Evolutionary conservation across 1,140 invertebrate genomes (phyloP).

Genomic region (Listronotus bonariensis): DNA sequence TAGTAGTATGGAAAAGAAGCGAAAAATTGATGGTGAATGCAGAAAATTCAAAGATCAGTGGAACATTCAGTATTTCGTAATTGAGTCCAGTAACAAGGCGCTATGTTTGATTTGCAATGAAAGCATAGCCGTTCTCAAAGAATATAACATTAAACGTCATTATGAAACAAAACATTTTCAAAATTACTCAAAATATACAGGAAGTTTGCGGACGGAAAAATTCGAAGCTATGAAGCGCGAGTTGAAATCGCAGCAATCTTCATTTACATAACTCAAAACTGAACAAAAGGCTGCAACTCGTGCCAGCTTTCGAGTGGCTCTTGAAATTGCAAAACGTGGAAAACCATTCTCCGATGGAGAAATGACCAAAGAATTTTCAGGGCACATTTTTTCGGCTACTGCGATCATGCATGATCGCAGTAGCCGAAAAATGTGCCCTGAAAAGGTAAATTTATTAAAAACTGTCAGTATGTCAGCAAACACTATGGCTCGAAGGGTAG

Average conservation of each 20-base stretch:
- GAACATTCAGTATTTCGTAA: no score
- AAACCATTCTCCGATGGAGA: slow-evolving; percentile 50
- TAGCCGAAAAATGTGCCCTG: slow-evolving; percentile 46
- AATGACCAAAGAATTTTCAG: slow-evolving; percentile 49
- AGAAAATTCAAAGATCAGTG: no score
- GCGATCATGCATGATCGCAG: neutral
- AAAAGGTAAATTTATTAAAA: slow-evolving; percentile 42
- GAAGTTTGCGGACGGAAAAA: slow-evolving; percentile 34
- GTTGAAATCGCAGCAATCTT: slow-evolving; percentile 20
- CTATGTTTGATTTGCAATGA: slow-evolving; percentile 40
- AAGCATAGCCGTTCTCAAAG: slow-evolving; percentile 38
- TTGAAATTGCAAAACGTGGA: slow-evolving; percentile 45
- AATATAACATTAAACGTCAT: slow-evolving; percentile 38
- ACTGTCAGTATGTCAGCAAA: slow-evolving; percentile 45
- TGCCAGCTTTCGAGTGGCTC: slow-evolving; percentile 43
- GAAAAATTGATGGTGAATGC: no score
- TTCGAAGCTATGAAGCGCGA: slow-evolving; percentile 5
- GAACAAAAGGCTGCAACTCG: slow-evolving; percentile 15
- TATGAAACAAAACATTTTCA: slow-evolving; percentile 37
- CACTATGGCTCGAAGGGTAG: slow-evolving; percentile 8
- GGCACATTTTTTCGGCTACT: no score
- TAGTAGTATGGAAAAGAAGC: no score
- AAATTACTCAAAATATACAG: slow-evolving; percentile 30
- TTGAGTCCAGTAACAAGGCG: slow-evolving; percentile 9
- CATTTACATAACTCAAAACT: slow-evolving; percentile 1